These are phyloP conservation scores for Cardinalis cardinalis DNA, from an alignment of 2,113 vertebrate species.

Conservation along the genomic window DNA sequence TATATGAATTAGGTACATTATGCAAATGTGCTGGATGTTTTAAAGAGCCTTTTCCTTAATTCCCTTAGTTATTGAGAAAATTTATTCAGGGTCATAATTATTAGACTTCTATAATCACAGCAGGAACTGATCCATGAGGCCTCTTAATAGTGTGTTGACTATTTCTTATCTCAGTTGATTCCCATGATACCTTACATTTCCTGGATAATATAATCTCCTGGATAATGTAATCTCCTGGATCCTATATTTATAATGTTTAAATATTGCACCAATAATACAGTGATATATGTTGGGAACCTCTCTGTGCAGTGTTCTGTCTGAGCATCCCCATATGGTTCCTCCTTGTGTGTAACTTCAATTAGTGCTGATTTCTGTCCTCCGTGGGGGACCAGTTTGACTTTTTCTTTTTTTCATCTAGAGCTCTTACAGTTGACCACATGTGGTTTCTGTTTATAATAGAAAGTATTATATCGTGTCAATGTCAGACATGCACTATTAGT, in stretches of 20 bases:
- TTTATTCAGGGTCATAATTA: background rate
- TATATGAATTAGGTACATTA: background rate
- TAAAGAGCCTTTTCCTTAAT: background rate
- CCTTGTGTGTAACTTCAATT: background rate
- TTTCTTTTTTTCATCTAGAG: background rate
- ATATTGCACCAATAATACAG: background rate
- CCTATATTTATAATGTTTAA: background rate
- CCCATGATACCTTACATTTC: background rate
- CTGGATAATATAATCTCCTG: background rate
- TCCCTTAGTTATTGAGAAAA: background rate
- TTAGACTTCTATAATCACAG: background rate
- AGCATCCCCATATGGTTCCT: background rate
- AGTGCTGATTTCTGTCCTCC: background rate
- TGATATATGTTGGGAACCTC: background rate
- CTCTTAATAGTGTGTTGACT: background rate
- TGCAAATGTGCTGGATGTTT: background rate
- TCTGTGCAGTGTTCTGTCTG: background rate
- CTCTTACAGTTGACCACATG: background rate
- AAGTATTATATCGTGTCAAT: background rate
- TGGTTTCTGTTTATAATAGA: background rate
- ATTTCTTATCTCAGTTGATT: background rate
- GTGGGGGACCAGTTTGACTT: background rate
- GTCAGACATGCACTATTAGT: background rate
- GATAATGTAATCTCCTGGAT: background rate
- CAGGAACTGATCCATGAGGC: background rate